Base-by-base conservation (phyloP, 2,888 invertebrate species). In the Spodoptera picta region DNA sequence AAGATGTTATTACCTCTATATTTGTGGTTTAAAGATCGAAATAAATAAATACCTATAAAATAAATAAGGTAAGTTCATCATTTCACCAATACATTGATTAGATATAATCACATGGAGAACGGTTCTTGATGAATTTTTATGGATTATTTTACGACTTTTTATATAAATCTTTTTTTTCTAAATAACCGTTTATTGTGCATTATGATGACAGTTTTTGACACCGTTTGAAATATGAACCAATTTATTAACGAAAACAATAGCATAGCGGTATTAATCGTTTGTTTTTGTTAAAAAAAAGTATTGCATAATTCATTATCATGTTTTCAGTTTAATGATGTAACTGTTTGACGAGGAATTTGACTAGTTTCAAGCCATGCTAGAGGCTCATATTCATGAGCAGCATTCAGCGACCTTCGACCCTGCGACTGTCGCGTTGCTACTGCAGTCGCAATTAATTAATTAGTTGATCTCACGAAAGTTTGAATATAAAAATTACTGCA, bases 71-170 rank as follows among this genome's bases (percentile, higher is more conserved):
- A 49, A 41, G 52, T 56, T 53, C 43, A 44, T 27, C 41, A 54
- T 55, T 24, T 48, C 50, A 43, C 57, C 24, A 36, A 36, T 6
- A 36, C 54, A 63, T 57, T 77, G 70, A 75, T 70, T 68, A 60
- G 62, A n/a, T 50, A 42, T 74, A 77, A 73, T 73, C 65, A 45
- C 47, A 10, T 42, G 48, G 24, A 44, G 53, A 69, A 65, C 56
- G 51, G 49, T 56, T 27, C 45, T 23, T 57, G 58, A 66, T 60
- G 60, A 57, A 50, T 62, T 62, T 62, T 52, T 43, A 70, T 56
- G 43, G 27, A 57, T 9, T 54, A 53, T 65, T 65, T 65, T 63
- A 71, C 31, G 53, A 65, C 12, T 19, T 60, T 67, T 59, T 53
- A 46, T 49, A 63, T 62, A 46, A 53, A 56, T 56, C 19, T 47